Base-by-base conservation (phyloP, 2,888 invertebrate genomes). In the Synanthedon andrenaeformis region DNA sequence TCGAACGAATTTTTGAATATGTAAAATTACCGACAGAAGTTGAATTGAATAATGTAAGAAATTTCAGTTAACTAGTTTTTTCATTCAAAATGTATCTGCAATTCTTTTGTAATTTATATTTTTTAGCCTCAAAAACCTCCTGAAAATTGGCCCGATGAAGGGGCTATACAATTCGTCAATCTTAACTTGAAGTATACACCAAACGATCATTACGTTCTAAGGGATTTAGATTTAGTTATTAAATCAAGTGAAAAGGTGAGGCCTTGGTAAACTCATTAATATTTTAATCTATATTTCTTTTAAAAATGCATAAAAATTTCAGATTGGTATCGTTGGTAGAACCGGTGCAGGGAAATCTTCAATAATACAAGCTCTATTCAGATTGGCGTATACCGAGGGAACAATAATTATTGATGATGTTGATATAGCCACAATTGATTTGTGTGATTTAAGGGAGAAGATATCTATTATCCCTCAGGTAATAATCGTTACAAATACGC, bases 1-100 rank as follows among this genome's bases (percentile, higher is more conserved):
- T 96, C 0, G 96, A 97, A 80, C 82, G 97, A 62, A 89, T 94
- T 0, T 62, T 92, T 12, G 93, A 93, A 62, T 94, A 93, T 68
- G 89, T 89, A 0, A 80, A 85, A 12, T 65, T 94, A 17, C 88
- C 89, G 19, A 77, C 82, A 55, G 90, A 90, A 59, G 69, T 84
- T 12, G 84, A 87, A 60, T 78, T 89, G 23, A 70, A 72, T 56
- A 74, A 66, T 55, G 78, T 82, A 64, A 67, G 70, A 48, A 49
- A 1, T 45, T 50, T 53, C 45, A 13, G 35, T 35, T 35, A 2
- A 35, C 10, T 35, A 35, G 35, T 35, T 35, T 10, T 10, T 35
- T 41, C 49, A 14, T 42, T 52, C n/a, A 12, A 51, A 28, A 14
- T 42, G 11, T 28, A 1, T 14, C 19, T 11, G 11, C 23, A 13